phyloP scores from a whole-genome alignment of 2,797 vertebrate genomes.

The Galaxias olidus region DNA sequence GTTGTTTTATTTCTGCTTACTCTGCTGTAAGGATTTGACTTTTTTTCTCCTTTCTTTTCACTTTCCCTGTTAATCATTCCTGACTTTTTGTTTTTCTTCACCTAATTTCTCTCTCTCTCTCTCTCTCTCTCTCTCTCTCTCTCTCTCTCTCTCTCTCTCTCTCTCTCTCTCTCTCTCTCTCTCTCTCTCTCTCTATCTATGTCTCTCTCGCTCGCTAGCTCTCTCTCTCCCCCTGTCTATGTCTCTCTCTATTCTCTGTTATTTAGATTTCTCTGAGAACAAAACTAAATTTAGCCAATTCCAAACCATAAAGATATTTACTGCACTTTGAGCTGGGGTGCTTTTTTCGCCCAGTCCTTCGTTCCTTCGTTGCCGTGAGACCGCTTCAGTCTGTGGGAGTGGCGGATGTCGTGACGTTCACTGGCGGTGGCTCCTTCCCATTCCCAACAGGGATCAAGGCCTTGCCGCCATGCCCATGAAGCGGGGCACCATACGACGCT shows the following conservation, averaged over 20 bases:
- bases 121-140: constrained; percentile 6
- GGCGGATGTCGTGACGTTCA: constrained; percentile 30
- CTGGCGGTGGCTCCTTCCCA: constrained; percentile 29
- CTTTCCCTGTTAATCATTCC: constrained; percentile 1
- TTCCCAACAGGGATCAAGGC: constrained; percentile 35
- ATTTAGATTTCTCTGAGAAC: constrained; percentile 18
- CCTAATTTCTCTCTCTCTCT: constrained; percentile 8
- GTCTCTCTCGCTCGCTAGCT: not conserved
- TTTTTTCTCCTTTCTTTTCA: constrained; percentile 2
- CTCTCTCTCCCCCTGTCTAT: not conserved
- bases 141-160: not conserved
- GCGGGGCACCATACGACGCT: constrained; percentile 18
- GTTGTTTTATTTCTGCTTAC: not conserved
- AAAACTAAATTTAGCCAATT: too few relatives aligned
- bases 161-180: not conserved
- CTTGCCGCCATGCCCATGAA: constrained; percentile 23
- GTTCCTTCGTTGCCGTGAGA: too few relatives aligned
- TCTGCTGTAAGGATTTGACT: not conserved
- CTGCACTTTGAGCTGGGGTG: too few relatives aligned
- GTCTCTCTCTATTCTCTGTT: not conserved
- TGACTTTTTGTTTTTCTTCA: constrained; percentile 9
- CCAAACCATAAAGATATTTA: too few relatives aligned
- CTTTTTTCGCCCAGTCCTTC: too few relatives aligned
- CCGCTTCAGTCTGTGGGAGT: too few relatives aligned
- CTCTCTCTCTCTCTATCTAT: constrained; percentile 1